A percentile compares a stretch with the other conserved stretches of the same genome.
Conservation (phyloP, 2,113 vertebrate species). For the Atrichornis clamosus region DNA sequence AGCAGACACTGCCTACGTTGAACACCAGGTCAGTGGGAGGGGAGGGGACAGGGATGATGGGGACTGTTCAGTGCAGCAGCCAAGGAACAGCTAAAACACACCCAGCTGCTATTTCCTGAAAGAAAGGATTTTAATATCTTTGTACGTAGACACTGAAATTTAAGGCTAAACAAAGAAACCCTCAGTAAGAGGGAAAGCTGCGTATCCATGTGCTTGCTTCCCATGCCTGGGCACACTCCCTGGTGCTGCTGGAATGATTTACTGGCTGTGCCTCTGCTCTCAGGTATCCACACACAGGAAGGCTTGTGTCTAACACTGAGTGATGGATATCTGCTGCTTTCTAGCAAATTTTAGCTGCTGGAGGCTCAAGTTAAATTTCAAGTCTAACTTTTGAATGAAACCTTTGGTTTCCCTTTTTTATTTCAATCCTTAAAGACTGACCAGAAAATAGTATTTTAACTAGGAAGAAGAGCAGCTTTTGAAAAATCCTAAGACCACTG, state of each 20-base stretch:
- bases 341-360: slow-evolving; percentile 45
- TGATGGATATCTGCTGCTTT: slow-evolving; percentile 45
- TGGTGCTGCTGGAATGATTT: background rate
- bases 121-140: background rate
- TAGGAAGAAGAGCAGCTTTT: background rate
- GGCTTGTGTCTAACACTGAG: background rate
- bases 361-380: background rate
- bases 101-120: background rate
- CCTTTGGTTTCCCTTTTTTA: background rate
- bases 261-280: background rate
- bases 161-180: background rate
- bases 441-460: background rate
- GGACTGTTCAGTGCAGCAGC: background rate
- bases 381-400: background rate
- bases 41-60: background rate
- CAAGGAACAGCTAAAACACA: background rate
- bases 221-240: background rate
- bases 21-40: background rate
- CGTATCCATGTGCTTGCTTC: background rate
- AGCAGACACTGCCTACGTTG: background rate
- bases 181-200: background rate
- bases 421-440: background rate
- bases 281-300: background rate
- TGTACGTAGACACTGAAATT: background rate
- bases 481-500: background rate